Percentiles rank a stretch among this genome's conserved stretches.
phyloP scores from a whole-genome alignment of 2,888 invertebrate genomes.

The Lepidocyrtoides sp. region DNA sequence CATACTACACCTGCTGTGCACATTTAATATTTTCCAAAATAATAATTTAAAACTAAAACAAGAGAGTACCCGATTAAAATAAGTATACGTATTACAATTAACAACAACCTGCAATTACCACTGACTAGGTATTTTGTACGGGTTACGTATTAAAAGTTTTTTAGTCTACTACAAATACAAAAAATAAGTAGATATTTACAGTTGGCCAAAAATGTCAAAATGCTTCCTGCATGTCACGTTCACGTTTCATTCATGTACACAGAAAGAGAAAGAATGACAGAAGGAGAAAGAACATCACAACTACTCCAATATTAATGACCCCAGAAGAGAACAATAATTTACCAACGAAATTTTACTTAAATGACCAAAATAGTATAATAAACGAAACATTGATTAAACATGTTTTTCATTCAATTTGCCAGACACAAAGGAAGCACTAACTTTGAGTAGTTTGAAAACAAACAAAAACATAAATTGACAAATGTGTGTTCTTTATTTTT shows the following conservation, averaged over 20 bases:
- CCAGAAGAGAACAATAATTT: neutral
- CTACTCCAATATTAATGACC: neutral
- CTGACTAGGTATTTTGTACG: constrained; percentile 52
- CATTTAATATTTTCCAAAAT: constrained; percentile 34
- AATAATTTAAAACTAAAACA: constrained; percentile 6
- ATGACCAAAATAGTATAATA: neutral
- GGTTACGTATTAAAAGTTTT: constrained; percentile 54
- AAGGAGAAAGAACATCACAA: neutral
- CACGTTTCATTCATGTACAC: constrained; percentile 46
- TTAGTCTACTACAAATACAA: constrained; percentile 46
- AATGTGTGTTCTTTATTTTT: constrained; percentile 7
- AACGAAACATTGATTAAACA: constrained; percentile 1
- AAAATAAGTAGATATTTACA: constrained; percentile 54
- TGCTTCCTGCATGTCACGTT: constrained; percentile 69
- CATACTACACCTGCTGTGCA: constrained; percentile 57
- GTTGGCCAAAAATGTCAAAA: constrained; percentile 24
- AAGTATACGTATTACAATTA: constrained; percentile 4
- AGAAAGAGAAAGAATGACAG: neutral
- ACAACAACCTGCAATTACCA: constrained; percentile 78
- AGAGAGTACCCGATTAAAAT: constrained; percentile 25
- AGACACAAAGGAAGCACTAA: constrained; percentile 72
- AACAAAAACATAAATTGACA: constrained; percentile 10
- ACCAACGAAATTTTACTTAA: neutral
- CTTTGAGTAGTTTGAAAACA: neutral
- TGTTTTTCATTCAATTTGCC: constrained; percentile 20